Evolutionary conservation across 1,140 invertebrate species (phyloP), one percentile per base, ranked within the genome.

Genomic region (Potamilus streckersoni): DNA sequence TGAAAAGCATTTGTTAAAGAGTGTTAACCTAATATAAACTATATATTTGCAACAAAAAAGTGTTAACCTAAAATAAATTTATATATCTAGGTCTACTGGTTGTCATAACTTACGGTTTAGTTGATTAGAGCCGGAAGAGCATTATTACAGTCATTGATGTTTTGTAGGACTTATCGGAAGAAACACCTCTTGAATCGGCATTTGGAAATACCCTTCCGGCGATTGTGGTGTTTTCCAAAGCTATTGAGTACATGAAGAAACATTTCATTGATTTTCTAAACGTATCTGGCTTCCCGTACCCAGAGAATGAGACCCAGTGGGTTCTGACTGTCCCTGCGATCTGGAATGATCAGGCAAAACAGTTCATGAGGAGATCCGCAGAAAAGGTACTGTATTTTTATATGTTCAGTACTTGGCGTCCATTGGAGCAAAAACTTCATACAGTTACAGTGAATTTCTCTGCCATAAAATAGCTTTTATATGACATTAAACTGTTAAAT

Each of bases 271-370:
- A 69, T 0, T 19, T 70, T 49, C 59, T 73, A 15, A 58, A n/a
- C 31, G 20, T 61, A 16, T 56, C 57, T 60, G 67, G 67, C 11
- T 31, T 71, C n/a, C 16, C 66, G 13, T 61, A 73, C 57, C 31
- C 60, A 13, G 65, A 69, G 38, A 59, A 56, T 0, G 76, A 78
- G 55, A 78, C 71, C 17, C 69, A 58, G n/a, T 78, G 76, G 76
- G 76, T 78, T 15, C 23, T 78, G 2, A 78, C 76, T n/a, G 71
- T 78, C 0, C 76, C 76, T 11, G 76, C 76, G 12, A 78, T 78
- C 11, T 78, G 76, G 76, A 69, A 15, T 59, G 76, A 78, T 19
- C 66, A 17, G 20, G 64, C 76, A 62, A 78, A 78, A 61, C 55
- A 63, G 19, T 60, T 78, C 16, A 78, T 78, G 76, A 73, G 76